Evolutionary conservation across 1,140 invertebrate genomes (phyloP).

Genomic region (Drosophila subobscura): DNA sequence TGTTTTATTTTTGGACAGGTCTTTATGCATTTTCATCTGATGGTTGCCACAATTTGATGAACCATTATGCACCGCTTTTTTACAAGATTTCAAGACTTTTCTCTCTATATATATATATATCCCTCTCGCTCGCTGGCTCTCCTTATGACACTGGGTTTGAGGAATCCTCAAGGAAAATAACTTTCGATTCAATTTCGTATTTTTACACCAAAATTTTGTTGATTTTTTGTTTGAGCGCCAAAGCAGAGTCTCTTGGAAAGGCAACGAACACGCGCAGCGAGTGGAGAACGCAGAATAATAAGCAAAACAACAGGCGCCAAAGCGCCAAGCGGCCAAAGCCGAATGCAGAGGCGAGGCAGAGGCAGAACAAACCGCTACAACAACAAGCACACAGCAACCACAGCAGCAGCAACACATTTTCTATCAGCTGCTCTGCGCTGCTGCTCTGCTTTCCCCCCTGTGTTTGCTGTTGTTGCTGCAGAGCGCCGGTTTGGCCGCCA

Average conservation of each 20-base stretch:
- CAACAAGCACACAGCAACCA: too few relatives aligned
- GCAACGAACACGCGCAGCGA: conserved; percentile 52
- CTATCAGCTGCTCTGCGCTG: conserved; percentile 18
- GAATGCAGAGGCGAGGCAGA: conserved; percentile 30
- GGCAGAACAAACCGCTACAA: conserved; percentile 34
- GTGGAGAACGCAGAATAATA: conserved; percentile 65
- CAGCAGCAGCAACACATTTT: conserved; percentile 14
- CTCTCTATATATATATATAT: conserved; percentile 16
- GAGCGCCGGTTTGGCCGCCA: background rate
- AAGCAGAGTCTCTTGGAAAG: conserved; percentile 52
- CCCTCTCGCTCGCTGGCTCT: background rate
- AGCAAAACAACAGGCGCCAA: conserved; percentile 58
- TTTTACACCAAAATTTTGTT: conserved; percentile 21
- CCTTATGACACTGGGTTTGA: conserved; percentile 32
- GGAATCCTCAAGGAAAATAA: conserved; percentile 18
- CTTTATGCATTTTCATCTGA: conserved; percentile 82
- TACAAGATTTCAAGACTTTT: conserved; percentile 29
- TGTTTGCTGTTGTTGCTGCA: conserved; percentile 8
- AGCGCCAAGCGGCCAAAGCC: conserved; percentile 31
- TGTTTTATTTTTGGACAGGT: conserved; percentile 80
- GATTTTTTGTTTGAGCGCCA: conserved; percentile 65
- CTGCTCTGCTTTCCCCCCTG: background rate
- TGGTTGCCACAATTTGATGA: conserved; percentile 60
- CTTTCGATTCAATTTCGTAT: conserved; percentile 18
- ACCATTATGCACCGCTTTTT: conserved; percentile 32